Percentiles rank a stretch among this genome's conserved stretches.
These are phyloP conservation scores for Microctonus hyperodae DNA, from an alignment of 2,888 invertebrate genomes.

Conservation along the genomic window DNA sequence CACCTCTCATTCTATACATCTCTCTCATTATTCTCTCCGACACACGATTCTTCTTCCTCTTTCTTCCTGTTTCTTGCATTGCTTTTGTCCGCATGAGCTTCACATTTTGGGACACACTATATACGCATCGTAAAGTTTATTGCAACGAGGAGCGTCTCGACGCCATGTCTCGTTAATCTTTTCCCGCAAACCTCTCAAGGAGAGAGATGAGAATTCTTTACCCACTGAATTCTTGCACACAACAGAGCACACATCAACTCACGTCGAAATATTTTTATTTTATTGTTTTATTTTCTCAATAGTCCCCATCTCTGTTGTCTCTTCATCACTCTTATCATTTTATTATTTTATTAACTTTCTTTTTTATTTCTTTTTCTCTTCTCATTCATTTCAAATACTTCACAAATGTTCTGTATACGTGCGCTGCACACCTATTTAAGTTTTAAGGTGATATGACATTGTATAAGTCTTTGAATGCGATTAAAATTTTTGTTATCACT, in stretches of 20 bases:
- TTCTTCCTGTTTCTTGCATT: not conserved
- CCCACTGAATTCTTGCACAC: not conserved
- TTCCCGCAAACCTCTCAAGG: constrained; percentile 23
- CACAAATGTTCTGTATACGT: not conserved
- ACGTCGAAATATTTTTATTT: constrained; percentile 12
- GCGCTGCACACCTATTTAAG: not conserved
- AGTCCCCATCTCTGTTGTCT: not conserved
- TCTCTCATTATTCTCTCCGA: not conserved
- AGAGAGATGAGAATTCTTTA: constrained; percentile 1
- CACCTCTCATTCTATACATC: not conserved
- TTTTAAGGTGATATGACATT: constrained; percentile 1
- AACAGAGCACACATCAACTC: constrained; percentile 6
- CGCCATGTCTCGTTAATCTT: constrained; percentile 38
- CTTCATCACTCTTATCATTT: not conserved
- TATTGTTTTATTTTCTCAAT: constrained; percentile 15
- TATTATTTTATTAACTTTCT: constrained; percentile 4
- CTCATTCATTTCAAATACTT: not conserved
- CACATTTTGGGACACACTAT: constrained; percentile 15
- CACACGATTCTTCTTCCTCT: not conserved
- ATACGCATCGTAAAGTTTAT: constrained; percentile 3
- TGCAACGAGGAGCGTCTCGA: constrained; percentile 30
- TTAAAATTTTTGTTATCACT: constrained; percentile 31
- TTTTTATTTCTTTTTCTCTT: constrained; percentile 9
- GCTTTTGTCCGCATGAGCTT: constrained; percentile 10
- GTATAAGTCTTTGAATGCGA: constrained; percentile 18